Conservation (phyloP, 2,113 vertebrate genomes). For the Argyrosomus japonicus region DNA sequence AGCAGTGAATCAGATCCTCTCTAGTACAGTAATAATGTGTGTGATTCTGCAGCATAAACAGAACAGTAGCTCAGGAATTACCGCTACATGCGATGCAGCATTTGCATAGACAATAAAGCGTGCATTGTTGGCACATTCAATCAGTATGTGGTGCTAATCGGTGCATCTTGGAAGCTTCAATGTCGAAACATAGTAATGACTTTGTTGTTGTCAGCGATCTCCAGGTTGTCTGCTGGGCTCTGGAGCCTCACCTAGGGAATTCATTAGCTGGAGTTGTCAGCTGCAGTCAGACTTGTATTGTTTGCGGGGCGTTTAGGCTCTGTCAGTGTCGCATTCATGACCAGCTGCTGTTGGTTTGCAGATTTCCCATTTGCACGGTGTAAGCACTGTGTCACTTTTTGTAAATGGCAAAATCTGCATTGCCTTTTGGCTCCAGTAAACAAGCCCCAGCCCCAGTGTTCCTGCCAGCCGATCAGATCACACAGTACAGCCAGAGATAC, state of each 20-base stretch:
- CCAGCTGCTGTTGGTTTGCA: conserved; percentile 74
- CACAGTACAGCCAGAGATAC: conserved; percentile 48
- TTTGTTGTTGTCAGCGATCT: conserved; percentile 46
- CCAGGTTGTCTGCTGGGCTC: conserved; percentile 45
- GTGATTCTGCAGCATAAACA: not conserved
- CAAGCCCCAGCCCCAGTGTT: conserved; percentile 40
- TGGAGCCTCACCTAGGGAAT: conserved; percentile 61
- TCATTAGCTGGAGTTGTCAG: conserved; percentile 60
- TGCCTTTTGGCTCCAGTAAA: conserved; percentile 62
- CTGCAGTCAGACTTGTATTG: conserved; percentile 48
- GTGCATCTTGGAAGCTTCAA: conserved; percentile 16
- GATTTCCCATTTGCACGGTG: conserved; percentile 70
- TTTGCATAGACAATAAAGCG: conserved; percentile 33
- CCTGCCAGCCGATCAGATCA: conserved; percentile 43
- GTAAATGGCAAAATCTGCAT: conserved; percentile 79
- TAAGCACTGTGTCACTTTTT: conserved; percentile 67
- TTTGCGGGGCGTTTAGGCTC: conserved; percentile 59
- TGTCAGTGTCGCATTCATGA: conserved; percentile 69
- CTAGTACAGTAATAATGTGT: not conserved
- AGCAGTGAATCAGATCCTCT: not conserved
- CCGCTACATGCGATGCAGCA: not conserved
- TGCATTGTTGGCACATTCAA: conserved; percentile 30
- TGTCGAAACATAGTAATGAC: conserved; percentile 31
- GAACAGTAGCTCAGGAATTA: conserved; percentile 4
- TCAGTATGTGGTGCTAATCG: conserved; percentile 43